A percentile compares a stretch with the other conserved stretches of the same genome.
These are phyloP conservation scores for Thamnophis elegans DNA, from an alignment of 2,797 vertebrate genomes.

Conservation along the genomic window DNA sequence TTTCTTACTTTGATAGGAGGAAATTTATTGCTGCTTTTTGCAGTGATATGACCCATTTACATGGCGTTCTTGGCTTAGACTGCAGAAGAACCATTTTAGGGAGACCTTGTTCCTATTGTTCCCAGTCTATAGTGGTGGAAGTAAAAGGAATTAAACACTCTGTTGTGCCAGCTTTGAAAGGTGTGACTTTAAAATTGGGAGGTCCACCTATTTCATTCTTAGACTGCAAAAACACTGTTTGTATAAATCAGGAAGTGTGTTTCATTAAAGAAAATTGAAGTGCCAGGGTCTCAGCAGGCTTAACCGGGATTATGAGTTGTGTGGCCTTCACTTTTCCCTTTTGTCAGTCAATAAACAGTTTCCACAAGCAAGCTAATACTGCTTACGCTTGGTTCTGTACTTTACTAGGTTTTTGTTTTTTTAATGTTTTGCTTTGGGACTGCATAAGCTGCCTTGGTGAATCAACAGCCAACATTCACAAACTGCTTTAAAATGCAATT, in stretches of 20 bases:
- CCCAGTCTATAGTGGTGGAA: conserved; percentile 67
- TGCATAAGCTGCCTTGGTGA: conserved; percentile 67
- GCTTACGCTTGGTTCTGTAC: conserved; percentile 69
- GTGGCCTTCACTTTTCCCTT: conserved; percentile 61
- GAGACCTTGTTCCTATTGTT: conserved; percentile 65
- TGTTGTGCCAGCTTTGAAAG: conserved; percentile 60
- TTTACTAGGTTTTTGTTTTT: conserved; percentile 48
- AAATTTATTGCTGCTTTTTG: conserved; percentile 74
- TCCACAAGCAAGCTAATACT: conserved; percentile 72
- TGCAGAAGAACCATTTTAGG: conserved; percentile 70
- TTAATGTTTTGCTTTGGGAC: conserved; percentile 67
- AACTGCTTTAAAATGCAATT: conserved; percentile 47
- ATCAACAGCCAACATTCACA: conserved; percentile 9
- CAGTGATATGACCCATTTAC: conserved; percentile 78
- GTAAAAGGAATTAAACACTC: conserved; percentile 62
- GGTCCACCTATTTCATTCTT: conserved; percentile 63
- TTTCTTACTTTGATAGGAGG: conserved; percentile 77
- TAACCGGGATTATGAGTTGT: conserved; percentile 58
- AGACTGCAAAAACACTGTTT: conserved; percentile 64
- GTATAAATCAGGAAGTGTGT: conserved; percentile 54
- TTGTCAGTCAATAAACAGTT: conserved; percentile 75
- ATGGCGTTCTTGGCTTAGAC: conserved; percentile 79
- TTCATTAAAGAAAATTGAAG: conserved; percentile 52
- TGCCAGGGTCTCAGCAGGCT: conserved; percentile 58
- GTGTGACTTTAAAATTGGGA: conserved; percentile 64